Percentiles rank a stretch among this genome's conserved stretches.
Evolutionary conservation across 2,888 invertebrate genomes (phyloP).

Genomic region (Miltochrista miniata): DNA sequence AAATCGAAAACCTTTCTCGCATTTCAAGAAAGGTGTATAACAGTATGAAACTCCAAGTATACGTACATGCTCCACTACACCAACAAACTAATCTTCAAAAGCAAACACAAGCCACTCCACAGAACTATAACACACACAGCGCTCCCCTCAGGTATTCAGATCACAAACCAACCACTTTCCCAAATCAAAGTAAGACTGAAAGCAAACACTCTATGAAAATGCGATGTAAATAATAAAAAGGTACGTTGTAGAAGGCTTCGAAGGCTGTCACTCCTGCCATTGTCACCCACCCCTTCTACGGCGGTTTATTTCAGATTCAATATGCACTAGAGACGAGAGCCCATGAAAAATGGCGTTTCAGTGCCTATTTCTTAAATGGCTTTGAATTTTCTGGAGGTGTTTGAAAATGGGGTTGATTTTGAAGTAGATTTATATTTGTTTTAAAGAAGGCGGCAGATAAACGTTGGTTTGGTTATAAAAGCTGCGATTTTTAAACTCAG

Average conservation of each 20-base stretch:
- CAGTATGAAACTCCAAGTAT: too few relatives aligned
- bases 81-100: slow-evolving; percentile 17
- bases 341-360: slow-evolving; percentile 66
- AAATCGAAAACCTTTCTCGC: too few relatives aligned
- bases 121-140: slow-evolving; percentile 19
- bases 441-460: too few relatives aligned
- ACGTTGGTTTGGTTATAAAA: too few relatives aligned
- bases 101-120: slow-evolving; percentile 13
- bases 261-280: slow-evolving; percentile 71
- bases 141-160: slow-evolving; percentile 66
- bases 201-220: slow-evolving; percentile 83
- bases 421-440: too few relatives aligned
- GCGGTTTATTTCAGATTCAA: slow-evolving; percentile 79
- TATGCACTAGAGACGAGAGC: slow-evolving; percentile 72
- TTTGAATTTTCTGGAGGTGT: slow-evolving; percentile 7
- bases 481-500: too few relatives aligned
- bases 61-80: too few relatives aligned
- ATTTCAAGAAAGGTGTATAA: too few relatives aligned
- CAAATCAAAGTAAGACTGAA: slow-evolving; percentile 80
- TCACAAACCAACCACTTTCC: slow-evolving; percentile 77
- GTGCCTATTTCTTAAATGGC: slow-evolving; percentile 28
- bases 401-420: too few relatives aligned
- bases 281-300: slow-evolving; percentile 65
- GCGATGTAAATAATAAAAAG: slow-evolving; percentile 82
- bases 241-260: slow-evolving; percentile 57